These are phyloP conservation scores for Syngnathoides biaculeatus DNA, from an alignment of 2,113 vertebrate species.

Conservation along the genomic window DNA sequence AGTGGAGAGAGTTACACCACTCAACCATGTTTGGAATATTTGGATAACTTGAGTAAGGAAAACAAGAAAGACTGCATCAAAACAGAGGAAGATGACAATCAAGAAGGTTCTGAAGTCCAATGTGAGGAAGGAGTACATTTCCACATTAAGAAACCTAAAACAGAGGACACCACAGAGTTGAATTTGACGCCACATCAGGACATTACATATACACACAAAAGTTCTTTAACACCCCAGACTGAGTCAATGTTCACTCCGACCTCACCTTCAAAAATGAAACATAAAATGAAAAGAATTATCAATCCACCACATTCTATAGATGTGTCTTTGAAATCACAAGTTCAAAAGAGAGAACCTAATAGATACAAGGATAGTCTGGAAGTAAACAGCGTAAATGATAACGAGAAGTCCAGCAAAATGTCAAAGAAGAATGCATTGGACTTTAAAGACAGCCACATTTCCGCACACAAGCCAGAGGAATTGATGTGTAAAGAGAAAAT, in stretches of 20 bases:
- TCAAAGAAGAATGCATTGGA: constrained; percentile 45
- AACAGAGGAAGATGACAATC: constrained; percentile 56
- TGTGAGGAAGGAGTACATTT: constrained; percentile 41
- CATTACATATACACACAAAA: constrained; percentile 42
- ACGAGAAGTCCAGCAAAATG: constrained; percentile 40
- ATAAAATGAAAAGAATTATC: constrained; percentile 58
- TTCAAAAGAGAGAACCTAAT: constrained; percentile 28
- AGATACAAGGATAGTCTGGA: constrained; percentile 32
- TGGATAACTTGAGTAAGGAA: constrained; percentile 68
- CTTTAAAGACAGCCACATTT: constrained; percentile 34
- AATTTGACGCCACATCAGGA: constrained; percentile 52
- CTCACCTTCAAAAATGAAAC: constrained; percentile 48
- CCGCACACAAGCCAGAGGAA: constrained; percentile 55
- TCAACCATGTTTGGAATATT: constrained; percentile 82
- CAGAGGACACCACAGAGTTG: constrained; percentile 49
- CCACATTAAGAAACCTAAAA: constrained; percentile 49
- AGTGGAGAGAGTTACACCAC: constrained; percentile 80
- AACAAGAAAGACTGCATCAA: constrained; percentile 72
- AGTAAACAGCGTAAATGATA: constrained; percentile 43
- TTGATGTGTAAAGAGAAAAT: constrained; percentile 67
- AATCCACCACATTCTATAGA: constrained; percentile 38
- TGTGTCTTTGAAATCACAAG: constrained; percentile 38
- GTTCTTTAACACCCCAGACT: constrained; percentile 27
- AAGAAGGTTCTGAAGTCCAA: constrained; percentile 36
- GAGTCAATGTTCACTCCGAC: constrained; percentile 37